These are phyloP conservation scores for Sebastes trivittatus DNA, from an alignment of 2,797 vertebrate species.

Conservation along the genomic window DNA sequence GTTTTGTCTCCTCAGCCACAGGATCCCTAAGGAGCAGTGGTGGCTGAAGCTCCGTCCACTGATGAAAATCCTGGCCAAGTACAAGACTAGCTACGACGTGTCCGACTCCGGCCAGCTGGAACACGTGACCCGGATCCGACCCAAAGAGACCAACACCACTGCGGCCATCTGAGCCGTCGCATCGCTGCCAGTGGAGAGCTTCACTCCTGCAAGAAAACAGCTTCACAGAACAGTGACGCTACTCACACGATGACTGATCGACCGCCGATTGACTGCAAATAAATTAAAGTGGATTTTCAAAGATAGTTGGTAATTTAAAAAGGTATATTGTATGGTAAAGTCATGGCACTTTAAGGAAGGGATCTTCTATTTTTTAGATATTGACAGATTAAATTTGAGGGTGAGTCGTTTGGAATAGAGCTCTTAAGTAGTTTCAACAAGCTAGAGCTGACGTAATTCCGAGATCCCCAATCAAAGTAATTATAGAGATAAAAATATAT, in stretches of 20 bases:
- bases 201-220: constrained; percentile 1
- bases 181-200: neutral
- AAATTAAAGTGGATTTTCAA: constrained; percentile 17
- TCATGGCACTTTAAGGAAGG: neutral
- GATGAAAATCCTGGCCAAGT: constrained; percentile 89
- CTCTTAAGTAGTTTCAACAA: neutral
- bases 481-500: neutral
- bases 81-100: constrained; percentile 91
- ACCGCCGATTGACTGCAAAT: constrained; percentile 5
- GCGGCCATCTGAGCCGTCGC: constrained; percentile 49
- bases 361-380: neutral
- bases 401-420: neutral
- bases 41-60: constrained; percentile 95
- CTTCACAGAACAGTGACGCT: constrained; percentile 36
- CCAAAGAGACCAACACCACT: constrained; percentile 73
- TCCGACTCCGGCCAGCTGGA: constrained; percentile 92
- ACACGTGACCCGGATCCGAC: constrained; percentile 79
- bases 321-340: neutral
- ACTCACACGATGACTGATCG: constrained; percentile 24
- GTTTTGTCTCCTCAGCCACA: constrained; percentile 82
- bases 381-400: neutral
- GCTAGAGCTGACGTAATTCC: neutral
- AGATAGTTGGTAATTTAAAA: neutral
- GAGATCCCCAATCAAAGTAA: neutral
- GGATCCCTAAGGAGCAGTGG: constrained; percentile 96